A percentile compares a stretch with the other conserved stretches of the same genome.
phyloP scores from a whole-genome alignment of 2,113 vertebrate genomes.

The Beaufortia kweichowensis region DNA sequence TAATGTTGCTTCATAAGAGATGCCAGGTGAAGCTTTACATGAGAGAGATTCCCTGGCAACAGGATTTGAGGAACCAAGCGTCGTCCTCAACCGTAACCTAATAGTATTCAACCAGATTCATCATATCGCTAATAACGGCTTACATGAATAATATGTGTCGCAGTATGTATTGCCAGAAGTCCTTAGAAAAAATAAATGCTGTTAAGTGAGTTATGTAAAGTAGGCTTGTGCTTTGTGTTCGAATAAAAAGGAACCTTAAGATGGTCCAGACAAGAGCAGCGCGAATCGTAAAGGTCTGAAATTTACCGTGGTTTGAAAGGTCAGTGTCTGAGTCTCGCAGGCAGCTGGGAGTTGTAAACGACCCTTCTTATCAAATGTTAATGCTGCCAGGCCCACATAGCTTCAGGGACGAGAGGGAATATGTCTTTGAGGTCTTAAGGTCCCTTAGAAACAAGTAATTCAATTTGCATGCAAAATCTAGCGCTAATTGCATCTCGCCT shows the following conservation, averaged over 20 bases:
- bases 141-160: slow-evolving; percentile 49
- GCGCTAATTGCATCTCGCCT: slow-evolving; percentile 73
- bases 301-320: slow-evolving; percentile 79
- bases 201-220: slow-evolving; percentile 53
- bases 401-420: slow-evolving; percentile 57
- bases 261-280: slow-evolving; percentile 64
- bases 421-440: slow-evolving; percentile 74
- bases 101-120: slow-evolving; percentile 65
- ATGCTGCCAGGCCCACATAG: slow-evolving; percentile 74
- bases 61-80: slow-evolving; percentile 46
- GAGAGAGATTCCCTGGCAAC: slow-evolving; percentile 54
- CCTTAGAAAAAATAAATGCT: slow-evolving; percentile 56
- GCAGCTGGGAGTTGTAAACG: slow-evolving; percentile 79
- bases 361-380: slow-evolving; percentile 82
- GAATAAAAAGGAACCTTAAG: slow-evolving; percentile 68
- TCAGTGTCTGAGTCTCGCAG: slow-evolving; percentile 74
- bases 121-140: slow-evolving; percentile 55
- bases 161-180: slow-evolving; percentile 44
- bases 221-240: slow-evolving; percentile 50
- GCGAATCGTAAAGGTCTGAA: slow-evolving; percentile 73
- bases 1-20: slow-evolving; percentile 59
- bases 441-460: slow-evolving; percentile 77
- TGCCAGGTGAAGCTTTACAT: slow-evolving; percentile 43
- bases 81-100: slow-evolving; percentile 61
- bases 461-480: slow-evolving; percentile 73